These are phyloP conservation scores for Caenorhabditis inopinata DNA, from an alignment of 1,140 invertebrate species.

Conservation along the genomic window DNA sequence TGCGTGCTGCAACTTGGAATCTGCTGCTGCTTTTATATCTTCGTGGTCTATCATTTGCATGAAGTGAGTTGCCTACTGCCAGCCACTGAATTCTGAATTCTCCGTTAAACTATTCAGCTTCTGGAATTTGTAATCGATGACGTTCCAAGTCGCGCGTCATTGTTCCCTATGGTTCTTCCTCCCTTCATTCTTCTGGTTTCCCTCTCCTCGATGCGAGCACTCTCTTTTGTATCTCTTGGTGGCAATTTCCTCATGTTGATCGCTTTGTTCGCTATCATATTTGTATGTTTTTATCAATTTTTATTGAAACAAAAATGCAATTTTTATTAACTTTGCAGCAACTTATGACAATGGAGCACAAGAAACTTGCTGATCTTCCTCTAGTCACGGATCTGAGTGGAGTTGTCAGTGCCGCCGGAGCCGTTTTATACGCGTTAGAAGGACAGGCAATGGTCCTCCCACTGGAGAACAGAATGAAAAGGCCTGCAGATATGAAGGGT, in stretches of 20 bases:
- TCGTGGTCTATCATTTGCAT: conserved; percentile 54
- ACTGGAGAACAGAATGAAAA: conserved; percentile 58
- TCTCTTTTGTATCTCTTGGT: conserved; percentile 36
- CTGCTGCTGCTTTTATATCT: conserved; percentile 63
- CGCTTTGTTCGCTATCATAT: conserved; percentile 57
- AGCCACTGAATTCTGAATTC: too few species aligned
- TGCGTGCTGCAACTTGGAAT: conserved; percentile 57
- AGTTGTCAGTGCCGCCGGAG: conserved; percentile 55
- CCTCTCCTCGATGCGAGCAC: conserved; percentile 41
- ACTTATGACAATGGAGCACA: conserved; percentile 53
- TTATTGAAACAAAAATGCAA: not conserved
- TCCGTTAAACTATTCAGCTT: conserved; percentile 44
- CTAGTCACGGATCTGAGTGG: conserved; percentile 57
- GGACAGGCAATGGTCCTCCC: conserved; percentile 64
- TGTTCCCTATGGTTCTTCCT: conserved; percentile 36
- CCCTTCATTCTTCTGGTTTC: conserved; percentile 44
- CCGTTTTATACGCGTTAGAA: conserved; percentile 62
- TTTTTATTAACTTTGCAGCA: conserved; percentile 47
- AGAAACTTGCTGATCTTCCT: conserved; percentile 47
- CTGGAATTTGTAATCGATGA: conserved; percentile 44
- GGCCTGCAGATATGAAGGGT: conserved; percentile 59
- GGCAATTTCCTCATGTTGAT: conserved; percentile 59
- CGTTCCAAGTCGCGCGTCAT: not conserved
- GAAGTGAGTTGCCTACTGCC: conserved; percentile 48
- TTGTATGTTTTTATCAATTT: conserved; percentile 55